Conservation (phyloP, 2,797 vertebrate species). For the Salarias fasciatus region DNA sequence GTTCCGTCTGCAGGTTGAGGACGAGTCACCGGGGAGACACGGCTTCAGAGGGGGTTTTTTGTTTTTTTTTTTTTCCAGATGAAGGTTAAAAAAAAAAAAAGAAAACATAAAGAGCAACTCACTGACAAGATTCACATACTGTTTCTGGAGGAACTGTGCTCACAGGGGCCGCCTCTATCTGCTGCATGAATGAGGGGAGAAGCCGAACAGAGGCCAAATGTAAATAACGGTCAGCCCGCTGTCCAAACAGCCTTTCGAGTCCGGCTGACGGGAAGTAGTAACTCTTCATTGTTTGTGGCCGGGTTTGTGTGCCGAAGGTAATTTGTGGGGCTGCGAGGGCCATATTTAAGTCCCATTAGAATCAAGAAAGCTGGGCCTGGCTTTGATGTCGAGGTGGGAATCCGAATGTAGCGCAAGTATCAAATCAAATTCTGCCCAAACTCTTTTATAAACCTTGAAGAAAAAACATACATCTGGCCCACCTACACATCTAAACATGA, state of each 20-base stretch:
- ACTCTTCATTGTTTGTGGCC: conserved; percentile 61
- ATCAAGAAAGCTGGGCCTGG: conserved; percentile 18
- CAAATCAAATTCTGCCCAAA: conserved; percentile 7
- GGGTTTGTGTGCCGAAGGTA: conserved; percentile 35
- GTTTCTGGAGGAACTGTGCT: conserved; percentile 27
- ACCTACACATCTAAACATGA: conserved; percentile 23
- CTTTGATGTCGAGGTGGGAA: conserved; percentile 14
- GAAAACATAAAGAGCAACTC: conserved; percentile 15
- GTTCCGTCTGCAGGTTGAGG: conserved; percentile 36
- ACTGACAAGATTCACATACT: neutral
- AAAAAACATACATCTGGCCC: conserved; percentile 1
- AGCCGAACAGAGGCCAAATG: conserved; percentile 48
- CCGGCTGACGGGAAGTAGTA: conserved; percentile 59
- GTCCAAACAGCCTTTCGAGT: conserved; percentile 63
- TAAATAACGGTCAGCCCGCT: conserved; percentile 58
- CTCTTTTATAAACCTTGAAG: conserved; percentile 5
- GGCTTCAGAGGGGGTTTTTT: conserved; percentile 13
- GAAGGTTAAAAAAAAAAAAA: conserved; percentile 22
- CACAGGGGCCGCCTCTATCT: conserved; percentile 23
- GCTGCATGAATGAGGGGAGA: conserved; percentile 43
- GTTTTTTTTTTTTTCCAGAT: conserved; percentile 23
- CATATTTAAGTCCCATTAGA: conserved; percentile 34
- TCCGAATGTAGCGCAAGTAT: neutral
- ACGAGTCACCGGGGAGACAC: conserved; percentile 26
- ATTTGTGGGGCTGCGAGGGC: conserved; percentile 34